Base-by-base conservation (phyloP, 1,140 invertebrate genomes). In the Kradibia gibbosae region DNA sequence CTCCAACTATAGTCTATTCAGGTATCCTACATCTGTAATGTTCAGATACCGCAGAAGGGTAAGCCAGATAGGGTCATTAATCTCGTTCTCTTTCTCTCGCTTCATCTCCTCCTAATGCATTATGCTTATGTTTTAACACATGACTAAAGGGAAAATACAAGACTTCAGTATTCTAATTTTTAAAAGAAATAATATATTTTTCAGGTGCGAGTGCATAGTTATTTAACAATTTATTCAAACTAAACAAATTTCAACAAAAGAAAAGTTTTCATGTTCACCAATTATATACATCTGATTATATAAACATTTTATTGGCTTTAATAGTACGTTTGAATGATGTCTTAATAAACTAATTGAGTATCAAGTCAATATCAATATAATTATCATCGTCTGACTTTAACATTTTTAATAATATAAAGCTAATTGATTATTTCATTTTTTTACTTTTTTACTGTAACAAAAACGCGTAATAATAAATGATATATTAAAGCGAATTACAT, bases 141-240 rank as follows among this genome's bases (percentile, higher is more conserved):
- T 82, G 80, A 20, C 71, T 20, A 15, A n/a, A n/a, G 42, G 57
- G 65, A 25, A 74, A 81, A 17, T 42, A 77, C 65, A 50, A 82
- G 72, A 82, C 77, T 82, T 82, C 74, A 77, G 72, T 82, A 50
- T 28, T 42, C 31, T 73, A 53, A 11, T 73, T 62, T 80, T 60
- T 25, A 0, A 39, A 28, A 42, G 60, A 3, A 28, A 20, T 50
- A 57, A 50, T 57, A 45, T 62, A 34, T 70, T 76, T 50, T 82
- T 65, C 65, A 11, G n/a, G 15, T 34, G 62, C 62, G 62, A 22
- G 62, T 20, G 11, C n/a, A 36, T 67, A 67, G 20, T 22, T 67
- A 67, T 22, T 67, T 22, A n/a, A 39, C 62, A 20, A 17, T 39
- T 17, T 22, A 39, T n/a, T 2, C 39, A 31, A 36, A 39, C 62